A percentile compares a stretch with the other conserved stretches of the same genome.
These are phyloP conservation scores for Muscicapa adusta DNA, from an alignment of 2,113 vertebrate species.

Conservation along the genomic window DNA sequence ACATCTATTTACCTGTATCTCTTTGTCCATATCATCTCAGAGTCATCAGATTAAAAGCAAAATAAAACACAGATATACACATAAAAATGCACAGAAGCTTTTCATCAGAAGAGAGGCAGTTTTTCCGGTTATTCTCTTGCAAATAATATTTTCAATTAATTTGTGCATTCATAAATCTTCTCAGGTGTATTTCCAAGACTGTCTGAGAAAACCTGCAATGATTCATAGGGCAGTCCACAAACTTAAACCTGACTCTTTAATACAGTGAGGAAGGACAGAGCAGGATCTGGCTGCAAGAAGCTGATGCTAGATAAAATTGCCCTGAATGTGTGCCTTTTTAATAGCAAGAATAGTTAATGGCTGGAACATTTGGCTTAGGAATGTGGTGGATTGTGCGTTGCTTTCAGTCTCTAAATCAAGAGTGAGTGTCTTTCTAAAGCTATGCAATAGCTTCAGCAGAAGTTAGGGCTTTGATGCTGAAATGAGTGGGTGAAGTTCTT, in stretches of 20 bases:
- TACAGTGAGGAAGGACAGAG: rapidly evolving
- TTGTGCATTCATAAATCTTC: background rate
- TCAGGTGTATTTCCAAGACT: background rate
- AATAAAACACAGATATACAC: background rate
- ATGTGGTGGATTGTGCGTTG: background rate
- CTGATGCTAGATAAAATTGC: background rate
- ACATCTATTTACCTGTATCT: background rate
- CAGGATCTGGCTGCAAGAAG: background rate
- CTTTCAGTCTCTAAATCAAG: slow-evolving; percentile 54
- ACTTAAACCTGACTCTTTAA: background rate
- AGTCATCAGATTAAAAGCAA: background rate
- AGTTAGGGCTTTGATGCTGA: slow-evolving; percentile 42
- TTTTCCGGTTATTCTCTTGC: background rate
- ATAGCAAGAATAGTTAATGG: slow-evolving; percentile 19
- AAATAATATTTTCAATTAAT: background rate
- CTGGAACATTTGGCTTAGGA: slow-evolving; percentile 42
- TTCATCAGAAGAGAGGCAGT: background rate
- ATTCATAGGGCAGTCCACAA: background rate
- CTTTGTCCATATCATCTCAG: background rate
- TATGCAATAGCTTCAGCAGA: slow-evolving; percentile 24
- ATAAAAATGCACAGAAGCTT: background rate
- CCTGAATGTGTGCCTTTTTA: slow-evolving; percentile 14
- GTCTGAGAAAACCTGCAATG: background rate
- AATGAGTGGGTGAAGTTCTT: slow-evolving; percentile 51
- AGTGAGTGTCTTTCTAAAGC: slow-evolving; percentile 21